Base-by-base conservation (phyloP, 2,888 invertebrate species). In the Graphium colonna region DNA sequence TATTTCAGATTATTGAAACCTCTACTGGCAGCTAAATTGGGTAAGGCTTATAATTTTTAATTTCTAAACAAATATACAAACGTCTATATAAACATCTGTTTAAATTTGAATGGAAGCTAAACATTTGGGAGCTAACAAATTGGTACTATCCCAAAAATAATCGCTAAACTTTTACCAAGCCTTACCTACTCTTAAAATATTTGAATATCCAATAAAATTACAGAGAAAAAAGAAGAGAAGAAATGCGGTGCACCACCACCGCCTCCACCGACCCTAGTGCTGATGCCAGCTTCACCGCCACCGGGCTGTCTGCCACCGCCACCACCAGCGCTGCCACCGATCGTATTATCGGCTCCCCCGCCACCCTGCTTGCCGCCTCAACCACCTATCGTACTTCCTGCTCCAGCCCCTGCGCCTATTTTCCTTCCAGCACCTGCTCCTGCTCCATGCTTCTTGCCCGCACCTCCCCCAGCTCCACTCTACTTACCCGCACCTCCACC, bases 1-100 rank as follows among this genome's bases (percentile, higher is more conserved):
- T 56, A 33, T 83, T 79, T 16, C 81, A 88, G 88, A 55, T 73
- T 87, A 57, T 57, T 87, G 36, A 85, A 84, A 62, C 85, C 85
- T 1, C 65, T 81, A 15, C 66, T 83, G 7, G 54, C 67, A 2
- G 66, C 71, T 4, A 85, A 85, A 60, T 45, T 74, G 40, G 82
- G 85, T 86, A 68, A 68, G 76, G 12, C 31, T 10, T 21, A 21
- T 21, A 21, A 21, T 5, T 21, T 2, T 21, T 21, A 21, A 21
- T n/a, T n/a, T n/a, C n/a, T n/a, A n/a, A n/a, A n/a, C n/a, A n/a
- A n/a, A n/a, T n/a, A n/a, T n/a, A n/a, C n/a, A n/a, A n/a, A n/a
- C n/a, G n/a, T n/a, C n/a, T n/a, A n/a, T n/a, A n/a, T n/a, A n/a
- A n/a, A n/a, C n/a, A n/a, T n/a, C n/a, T n/a, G n/a, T n/a, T n/a